phyloP scores from a whole-genome alignment of 2,888 invertebrate genomes.

The Therioaphis trifolii region DNA sequence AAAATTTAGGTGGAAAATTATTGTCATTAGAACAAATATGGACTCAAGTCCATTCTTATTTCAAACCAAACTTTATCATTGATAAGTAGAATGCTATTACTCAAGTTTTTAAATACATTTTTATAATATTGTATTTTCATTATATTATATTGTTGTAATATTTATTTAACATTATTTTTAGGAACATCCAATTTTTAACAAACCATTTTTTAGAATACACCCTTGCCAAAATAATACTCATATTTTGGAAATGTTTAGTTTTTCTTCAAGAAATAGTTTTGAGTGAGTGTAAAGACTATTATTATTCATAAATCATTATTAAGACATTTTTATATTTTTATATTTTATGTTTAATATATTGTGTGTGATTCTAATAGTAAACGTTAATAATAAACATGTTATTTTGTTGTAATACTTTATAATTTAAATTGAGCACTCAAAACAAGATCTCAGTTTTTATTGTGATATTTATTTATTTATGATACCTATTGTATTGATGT shows the following conservation, averaged over 20 bases:
- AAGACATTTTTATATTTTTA: background rate
- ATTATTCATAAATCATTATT: background rate
- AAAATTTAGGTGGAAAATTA: slow-evolving; percentile 63
- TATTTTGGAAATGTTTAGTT: slow-evolving; percentile 60
- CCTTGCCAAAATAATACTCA: slow-evolving; percentile 66
- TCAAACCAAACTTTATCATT: slow-evolving; percentile 72
- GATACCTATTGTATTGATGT: too few species aligned
- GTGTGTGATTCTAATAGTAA: too few species aligned
- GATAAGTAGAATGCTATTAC: slow-evolving; percentile 71
- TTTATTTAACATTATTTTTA: slow-evolving; percentile 10
- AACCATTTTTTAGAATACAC: slow-evolving; percentile 66
- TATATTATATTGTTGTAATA: background rate
- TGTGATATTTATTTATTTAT: too few species aligned
- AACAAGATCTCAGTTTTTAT: too few species aligned
- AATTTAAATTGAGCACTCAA: too few species aligned
- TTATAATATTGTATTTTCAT: background rate
- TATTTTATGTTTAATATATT: too few species aligned
- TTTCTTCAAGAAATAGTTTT: slow-evolving; percentile 6
- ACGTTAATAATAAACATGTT: too few species aligned
- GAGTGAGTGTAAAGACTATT: background rate
- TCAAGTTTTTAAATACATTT: slow-evolving; percentile 55
- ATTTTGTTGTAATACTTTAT: too few species aligned
- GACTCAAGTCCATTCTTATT: slow-evolving; percentile 42
- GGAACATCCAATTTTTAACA: slow-evolving; percentile 65
- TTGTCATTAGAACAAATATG: slow-evolving; percentile 64